phyloP scores from a whole-genome alignment of 2,797 vertebrate species.

The Saxicola maurus region DNA sequence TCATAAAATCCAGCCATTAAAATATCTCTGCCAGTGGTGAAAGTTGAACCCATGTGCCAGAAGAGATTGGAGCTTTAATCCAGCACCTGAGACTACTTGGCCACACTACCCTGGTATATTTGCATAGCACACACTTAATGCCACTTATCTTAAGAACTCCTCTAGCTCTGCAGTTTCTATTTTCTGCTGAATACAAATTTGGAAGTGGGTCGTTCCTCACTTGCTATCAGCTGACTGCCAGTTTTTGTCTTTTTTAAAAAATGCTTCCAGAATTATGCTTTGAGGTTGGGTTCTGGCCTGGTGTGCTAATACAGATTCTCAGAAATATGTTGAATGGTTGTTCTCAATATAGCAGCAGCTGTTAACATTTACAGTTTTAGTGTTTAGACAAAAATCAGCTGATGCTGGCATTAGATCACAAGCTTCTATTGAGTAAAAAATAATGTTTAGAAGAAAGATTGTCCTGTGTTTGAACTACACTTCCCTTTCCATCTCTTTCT shows the following conservation, averaged over 20 bases:
- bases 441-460: background rate
- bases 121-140: fast-evolving
- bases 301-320: background rate
- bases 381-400: conserved; percentile 15
- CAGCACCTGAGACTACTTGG: background rate
- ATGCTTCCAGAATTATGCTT: background rate
- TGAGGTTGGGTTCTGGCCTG: background rate
- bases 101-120: background rate
- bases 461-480: conserved; percentile 10
- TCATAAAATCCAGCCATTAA: background rate
- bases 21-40: conserved; percentile 64
- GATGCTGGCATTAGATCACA: conserved; percentile 12
- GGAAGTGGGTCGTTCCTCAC: background rate
- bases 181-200: background rate
- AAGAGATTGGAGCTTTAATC: background rate
- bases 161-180: background rate
- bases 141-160: background rate
- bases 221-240: background rate
- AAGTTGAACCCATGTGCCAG: conserved; percentile 80
- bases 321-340: conserved; percentile 12
- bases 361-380: background rate
- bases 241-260: background rate
- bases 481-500: conserved; percentile 12
- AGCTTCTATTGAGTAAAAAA: conserved; percentile 4
- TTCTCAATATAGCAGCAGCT: conserved; percentile 7